Percentiles rank a stretch among this genome's conserved stretches.
These are phyloP conservation scores for Chaenogobius annularis DNA, from an alignment of 2,113 vertebrate species.

Conservation along the genomic window DNA sequence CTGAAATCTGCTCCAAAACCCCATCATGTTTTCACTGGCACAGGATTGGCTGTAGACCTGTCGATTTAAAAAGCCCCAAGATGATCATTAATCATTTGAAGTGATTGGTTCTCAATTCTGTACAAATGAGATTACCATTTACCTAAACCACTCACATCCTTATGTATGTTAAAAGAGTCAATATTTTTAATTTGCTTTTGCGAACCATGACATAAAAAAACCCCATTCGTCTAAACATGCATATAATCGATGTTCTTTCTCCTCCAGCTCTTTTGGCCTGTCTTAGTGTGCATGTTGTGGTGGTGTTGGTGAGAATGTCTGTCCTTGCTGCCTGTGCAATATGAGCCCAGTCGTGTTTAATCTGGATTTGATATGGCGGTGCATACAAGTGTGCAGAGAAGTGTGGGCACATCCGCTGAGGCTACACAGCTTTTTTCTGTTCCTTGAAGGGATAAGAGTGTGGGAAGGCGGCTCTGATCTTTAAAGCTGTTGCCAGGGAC, in stretches of 20 bases:
- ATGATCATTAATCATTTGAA: no score
- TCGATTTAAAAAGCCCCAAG: no score
- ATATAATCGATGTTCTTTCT: background rate
- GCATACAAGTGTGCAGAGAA: slow-evolving; percentile 3
- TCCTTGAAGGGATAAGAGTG: slow-evolving; percentile 31
- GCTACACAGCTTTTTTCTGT: slow-evolving; percentile 18
- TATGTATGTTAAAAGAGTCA: no score
- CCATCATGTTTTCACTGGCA: no score
- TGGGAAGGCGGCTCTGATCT: slow-evolving; percentile 31
- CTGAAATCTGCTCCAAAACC: no score
- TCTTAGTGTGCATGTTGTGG: slow-evolving; percentile 1
- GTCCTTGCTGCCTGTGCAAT: slow-evolving; percentile 4
- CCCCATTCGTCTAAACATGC: background rate
- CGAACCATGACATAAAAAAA: background rate
- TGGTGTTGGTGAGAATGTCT: background rate
- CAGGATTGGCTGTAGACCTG: no score
- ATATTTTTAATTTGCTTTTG: no score
- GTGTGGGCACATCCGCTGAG: slow-evolving; percentile 11
- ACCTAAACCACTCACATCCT: no score
- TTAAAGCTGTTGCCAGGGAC: slow-evolving; percentile 39
- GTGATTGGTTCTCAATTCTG: no score
- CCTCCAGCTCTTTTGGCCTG: background rate
- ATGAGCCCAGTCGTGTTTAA: background rate
- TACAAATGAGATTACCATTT: no score
- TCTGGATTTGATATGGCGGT: background rate